These are phyloP conservation scores for Lepisosteus oculatus DNA, from an alignment of 2,113 vertebrate genomes.

Conservation along the genomic window DNA sequence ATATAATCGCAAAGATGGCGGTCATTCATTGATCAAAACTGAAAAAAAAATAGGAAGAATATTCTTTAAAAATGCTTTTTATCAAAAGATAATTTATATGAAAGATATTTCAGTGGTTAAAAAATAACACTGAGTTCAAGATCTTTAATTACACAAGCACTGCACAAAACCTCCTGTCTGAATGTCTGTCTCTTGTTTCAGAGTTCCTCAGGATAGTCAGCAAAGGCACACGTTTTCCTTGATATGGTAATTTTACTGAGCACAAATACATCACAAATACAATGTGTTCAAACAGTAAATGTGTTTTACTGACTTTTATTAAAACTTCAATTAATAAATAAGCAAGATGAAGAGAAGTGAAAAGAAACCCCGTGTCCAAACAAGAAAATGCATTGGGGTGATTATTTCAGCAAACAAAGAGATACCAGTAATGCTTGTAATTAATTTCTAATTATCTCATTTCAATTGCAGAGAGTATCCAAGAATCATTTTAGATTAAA, in stretches of 20 bases:
- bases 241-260: background rate
- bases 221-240: background rate
- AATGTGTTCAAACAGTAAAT: background rate
- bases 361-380: background rate
- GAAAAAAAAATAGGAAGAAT: no score
- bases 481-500: constrained; percentile 44
- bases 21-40: no score
- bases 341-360: constrained; percentile 28
- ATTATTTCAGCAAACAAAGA: constrained; percentile 44
- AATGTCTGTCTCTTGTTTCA: no score
- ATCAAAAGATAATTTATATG: no score
- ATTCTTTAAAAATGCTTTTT: no score
- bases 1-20: no score
- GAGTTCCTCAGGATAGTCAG: background rate
- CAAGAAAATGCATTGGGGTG: constrained; percentile 30
- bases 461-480: constrained; percentile 31
- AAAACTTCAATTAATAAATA: constrained; percentile 40
- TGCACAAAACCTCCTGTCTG: no score
- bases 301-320: constrained; percentile 37
- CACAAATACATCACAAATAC: background rate
- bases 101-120: no score
- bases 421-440: constrained; percentile 28
- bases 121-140: no score
- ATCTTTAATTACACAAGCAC: no score
- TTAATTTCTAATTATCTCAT: constrained; percentile 36